Conservation (phyloP, 2,797 vertebrate species). For the Tolypeutes matacus region DNA sequence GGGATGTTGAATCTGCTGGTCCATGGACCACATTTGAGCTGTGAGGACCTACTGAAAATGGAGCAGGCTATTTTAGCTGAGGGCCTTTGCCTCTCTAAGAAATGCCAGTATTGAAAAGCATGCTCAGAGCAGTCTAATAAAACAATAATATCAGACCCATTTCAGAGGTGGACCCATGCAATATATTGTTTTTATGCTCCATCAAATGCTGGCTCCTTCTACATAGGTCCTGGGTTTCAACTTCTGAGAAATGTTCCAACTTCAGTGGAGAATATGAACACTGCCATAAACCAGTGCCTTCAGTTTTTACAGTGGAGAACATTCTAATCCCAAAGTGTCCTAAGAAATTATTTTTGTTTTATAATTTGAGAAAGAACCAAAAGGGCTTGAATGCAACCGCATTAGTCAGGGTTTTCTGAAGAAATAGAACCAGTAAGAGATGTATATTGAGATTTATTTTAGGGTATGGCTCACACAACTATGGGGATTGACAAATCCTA, state of each 20-base stretch:
- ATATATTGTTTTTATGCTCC: neutral
- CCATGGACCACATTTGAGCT: neutral
- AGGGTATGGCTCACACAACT: too few species aligned
- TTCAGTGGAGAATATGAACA: neutral
- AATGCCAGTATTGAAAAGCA: neutral
- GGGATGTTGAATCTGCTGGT: neutral
- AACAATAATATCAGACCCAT: neutral
- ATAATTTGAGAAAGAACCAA: neutral
- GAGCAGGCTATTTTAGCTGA: neutral
- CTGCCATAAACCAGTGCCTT: neutral
- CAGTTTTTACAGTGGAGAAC: neutral
- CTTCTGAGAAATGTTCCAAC: neutral
- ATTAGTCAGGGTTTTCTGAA: too few species aligned
- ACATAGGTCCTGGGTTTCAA: neutral
- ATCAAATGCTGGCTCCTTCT: neutral
- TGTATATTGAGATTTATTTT: too few species aligned
- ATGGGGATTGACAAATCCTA: too few species aligned
- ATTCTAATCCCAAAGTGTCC: neutral
- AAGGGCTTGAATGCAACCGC: neutral
- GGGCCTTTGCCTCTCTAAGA: neutral
- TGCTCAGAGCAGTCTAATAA: neutral
- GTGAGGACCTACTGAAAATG: neutral
- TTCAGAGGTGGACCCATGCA: neutral
- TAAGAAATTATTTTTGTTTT: neutral
- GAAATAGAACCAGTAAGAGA: too few species aligned